Conservation (phyloP, 1,140 invertebrate species). For the Macrosteles quadrilineatus region DNA sequence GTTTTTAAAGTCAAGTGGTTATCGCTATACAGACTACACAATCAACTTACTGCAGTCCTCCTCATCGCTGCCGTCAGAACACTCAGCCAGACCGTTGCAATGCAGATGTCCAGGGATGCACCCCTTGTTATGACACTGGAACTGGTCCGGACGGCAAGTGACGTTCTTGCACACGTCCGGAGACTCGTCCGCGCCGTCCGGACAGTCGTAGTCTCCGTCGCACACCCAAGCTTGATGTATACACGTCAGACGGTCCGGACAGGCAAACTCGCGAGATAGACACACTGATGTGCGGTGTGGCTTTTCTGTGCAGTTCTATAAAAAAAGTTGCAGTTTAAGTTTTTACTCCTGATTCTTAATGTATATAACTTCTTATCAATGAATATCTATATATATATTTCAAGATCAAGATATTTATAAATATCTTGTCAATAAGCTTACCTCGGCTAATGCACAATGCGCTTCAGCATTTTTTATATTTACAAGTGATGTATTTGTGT, state of each 20-base stretch:
- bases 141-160: slow-evolving; percentile 75
- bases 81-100: slow-evolving; percentile 82
- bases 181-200: slow-evolving; percentile 78
- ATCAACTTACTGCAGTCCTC: slow-evolving; percentile 69
- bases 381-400: too few relatives aligned
- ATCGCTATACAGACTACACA: too few relatives aligned
- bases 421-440: too few relatives aligned
- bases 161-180: slow-evolving; percentile 67
- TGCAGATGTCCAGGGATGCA: slow-evolving; percentile 82
- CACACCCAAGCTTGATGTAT: slow-evolving; percentile 84
- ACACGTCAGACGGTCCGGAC: slow-evolving; percentile 81
- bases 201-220: slow-evolving; percentile 83
- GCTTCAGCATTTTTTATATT: too few relatives aligned
- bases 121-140: slow-evolving; percentile 75
- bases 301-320: slow-evolving; percentile 58
- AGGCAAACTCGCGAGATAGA: slow-evolving; percentile 75
- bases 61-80: slow-evolving; percentile 81
- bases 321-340: too few relatives aligned
- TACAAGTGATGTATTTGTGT: too few relatives aligned
- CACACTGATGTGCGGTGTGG: slow-evolving; percentile 58
- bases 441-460: too few relatives aligned
- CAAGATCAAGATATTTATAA: too few relatives aligned
- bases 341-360: too few relatives aligned
- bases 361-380: too few relatives aligned
- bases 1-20: too few relatives aligned